Percentiles rank a stretch among this genome's conserved stretches.
Conservation (phyloP, 2,888 invertebrate species). For the Gryllus longicercus region DNA sequence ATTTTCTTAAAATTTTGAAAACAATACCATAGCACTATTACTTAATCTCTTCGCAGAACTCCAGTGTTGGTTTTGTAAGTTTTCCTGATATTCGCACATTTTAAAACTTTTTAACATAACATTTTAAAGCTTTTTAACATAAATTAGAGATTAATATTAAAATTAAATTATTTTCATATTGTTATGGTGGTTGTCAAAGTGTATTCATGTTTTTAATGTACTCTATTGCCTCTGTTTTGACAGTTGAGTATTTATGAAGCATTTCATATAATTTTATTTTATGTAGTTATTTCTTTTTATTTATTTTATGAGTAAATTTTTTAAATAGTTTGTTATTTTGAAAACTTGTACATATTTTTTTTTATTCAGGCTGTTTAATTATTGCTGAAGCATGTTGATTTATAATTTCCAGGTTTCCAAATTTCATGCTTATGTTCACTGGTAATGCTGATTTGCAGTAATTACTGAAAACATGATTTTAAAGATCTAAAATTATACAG, state of each 20-base stretch:
- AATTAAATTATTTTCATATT: too few relatives aligned
- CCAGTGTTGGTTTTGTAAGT: too few relatives aligned
- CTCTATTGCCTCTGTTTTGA: conserved; percentile 20
- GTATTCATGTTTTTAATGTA: conserved; percentile 21
- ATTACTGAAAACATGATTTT: not conserved
- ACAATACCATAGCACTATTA: too few relatives aligned
- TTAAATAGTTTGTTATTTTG: not conserved
- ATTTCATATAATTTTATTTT: conserved; percentile 26
- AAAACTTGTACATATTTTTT: too few relatives aligned
- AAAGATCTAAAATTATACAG: not conserved
- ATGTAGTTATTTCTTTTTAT: conserved; percentile 25
- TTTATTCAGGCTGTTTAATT: not conserved
- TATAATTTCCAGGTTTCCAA: not conserved
- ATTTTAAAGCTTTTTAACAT: too few relatives aligned
- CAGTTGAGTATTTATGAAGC: conserved; percentile 18
- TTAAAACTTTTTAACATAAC: too few relatives aligned
- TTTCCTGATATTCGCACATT: too few relatives aligned
- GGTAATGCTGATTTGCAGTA: not conserved
- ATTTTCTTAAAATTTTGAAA: too few relatives aligned
- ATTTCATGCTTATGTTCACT: not conserved
- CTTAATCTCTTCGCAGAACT: too few relatives aligned
- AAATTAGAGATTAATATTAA: too few relatives aligned
- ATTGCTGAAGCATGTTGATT: not conserved
- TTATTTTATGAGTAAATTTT: conserved; percentile 23
- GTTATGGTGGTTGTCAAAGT: not conserved